Evolutionary conservation across 2,888 invertebrate genomes (phyloP).

Genomic region (Apamea epomidion): DNA sequence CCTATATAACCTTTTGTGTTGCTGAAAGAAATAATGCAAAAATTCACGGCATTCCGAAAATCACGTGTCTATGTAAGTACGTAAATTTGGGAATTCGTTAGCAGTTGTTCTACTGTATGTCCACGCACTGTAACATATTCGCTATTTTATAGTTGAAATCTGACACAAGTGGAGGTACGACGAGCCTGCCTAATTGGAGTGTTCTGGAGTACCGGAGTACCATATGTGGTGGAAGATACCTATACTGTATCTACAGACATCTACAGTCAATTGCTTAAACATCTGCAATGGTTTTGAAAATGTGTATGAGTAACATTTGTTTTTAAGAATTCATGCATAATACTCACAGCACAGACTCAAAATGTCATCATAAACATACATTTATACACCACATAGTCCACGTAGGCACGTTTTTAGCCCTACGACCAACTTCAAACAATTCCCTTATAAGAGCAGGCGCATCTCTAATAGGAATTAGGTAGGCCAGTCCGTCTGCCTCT

Average conservation of each 20-base stretch:
- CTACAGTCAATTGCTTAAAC: neutral
- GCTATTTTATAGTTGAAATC: constrained; percentile 74
- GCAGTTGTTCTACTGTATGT: neutral
- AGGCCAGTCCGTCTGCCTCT: constrained; percentile 63
- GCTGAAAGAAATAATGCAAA: neutral
- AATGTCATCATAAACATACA: neutral
- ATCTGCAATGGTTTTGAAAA: neutral
- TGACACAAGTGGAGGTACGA: constrained; percentile 64
- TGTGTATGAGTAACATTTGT: neutral
- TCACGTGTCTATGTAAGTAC: neutral
- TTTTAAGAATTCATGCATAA: neutral
- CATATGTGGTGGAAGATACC: constrained; percentile 36
- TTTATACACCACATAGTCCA: neutral
- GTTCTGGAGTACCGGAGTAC: constrained; percentile 50
- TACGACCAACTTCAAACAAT: constrained; percentile 52
- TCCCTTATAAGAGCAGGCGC: constrained; percentile 55
- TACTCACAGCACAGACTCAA: neutral
- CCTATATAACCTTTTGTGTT: neutral
- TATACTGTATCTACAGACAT: neutral
- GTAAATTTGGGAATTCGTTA: neutral
- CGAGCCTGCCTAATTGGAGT: constrained; percentile 73
- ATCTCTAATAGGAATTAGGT: constrained; percentile 71
- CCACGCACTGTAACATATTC: constrained; percentile 38
- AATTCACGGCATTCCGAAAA: neutral
- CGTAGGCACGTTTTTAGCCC: neutral